These are phyloP conservation scores for Centropus unirufus DNA, from an alignment of 2,113 vertebrate species.

Conservation along the genomic window DNA sequence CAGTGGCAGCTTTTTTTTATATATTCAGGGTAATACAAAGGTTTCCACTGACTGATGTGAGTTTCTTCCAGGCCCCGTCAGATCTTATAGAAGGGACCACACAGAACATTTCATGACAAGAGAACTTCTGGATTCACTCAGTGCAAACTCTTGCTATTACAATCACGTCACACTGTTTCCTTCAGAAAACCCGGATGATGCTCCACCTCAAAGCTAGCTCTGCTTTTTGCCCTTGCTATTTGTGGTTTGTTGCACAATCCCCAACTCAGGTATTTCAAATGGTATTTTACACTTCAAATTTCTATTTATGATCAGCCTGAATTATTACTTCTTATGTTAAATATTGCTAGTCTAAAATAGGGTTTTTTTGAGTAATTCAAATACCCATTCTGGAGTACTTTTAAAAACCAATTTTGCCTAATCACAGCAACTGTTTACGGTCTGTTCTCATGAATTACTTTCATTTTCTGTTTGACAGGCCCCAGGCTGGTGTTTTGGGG, in stretches of 20 bases:
- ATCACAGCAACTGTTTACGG: background rate
- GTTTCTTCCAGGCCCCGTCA: background rate
- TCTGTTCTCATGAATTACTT: conserved; percentile 10
- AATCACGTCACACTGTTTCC: background rate
- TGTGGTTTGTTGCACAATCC: background rate
- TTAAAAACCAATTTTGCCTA: background rate
- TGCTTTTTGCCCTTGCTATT: background rate
- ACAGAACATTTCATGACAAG: background rate
- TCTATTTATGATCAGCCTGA: background rate
- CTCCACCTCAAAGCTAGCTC: background rate
- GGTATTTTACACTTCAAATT: background rate
- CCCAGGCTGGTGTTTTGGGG: background rate
- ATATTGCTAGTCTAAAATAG: background rate
- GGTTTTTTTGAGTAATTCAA: background rate
- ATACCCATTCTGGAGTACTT: background rate
- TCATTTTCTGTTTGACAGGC: conserved; percentile 27
- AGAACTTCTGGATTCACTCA: background rate
- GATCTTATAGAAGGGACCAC: background rate
- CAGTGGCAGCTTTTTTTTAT: background rate
- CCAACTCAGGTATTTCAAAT: background rate
- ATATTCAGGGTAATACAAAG: background rate
- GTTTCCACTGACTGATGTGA: background rate
- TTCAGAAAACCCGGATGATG: background rate
- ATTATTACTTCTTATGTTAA: background rate
- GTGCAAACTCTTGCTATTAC: background rate